Evolutionary conservation across 2,797 vertebrate genomes (phyloP).

Genomic region (Hipposideros larvatus): DNA sequence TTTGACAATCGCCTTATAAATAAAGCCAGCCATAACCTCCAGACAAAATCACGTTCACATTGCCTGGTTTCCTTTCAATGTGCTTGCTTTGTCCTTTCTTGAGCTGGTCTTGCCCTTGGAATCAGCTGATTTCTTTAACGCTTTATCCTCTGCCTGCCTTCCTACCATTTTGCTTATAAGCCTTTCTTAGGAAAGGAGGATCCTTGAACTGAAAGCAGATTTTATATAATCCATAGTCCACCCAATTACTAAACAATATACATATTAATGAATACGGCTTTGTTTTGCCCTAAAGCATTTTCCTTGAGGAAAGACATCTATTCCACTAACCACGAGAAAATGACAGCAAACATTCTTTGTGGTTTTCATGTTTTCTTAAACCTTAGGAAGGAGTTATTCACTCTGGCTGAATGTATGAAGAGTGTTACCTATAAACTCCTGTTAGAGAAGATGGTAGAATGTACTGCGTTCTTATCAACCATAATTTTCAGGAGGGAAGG

Average conservation of each 20-base stretch:
- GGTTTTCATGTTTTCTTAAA: slow-evolving; percentile 78
- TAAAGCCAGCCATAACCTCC: slow-evolving; percentile 62
- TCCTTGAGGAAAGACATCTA: slow-evolving; percentile 69
- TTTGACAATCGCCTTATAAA: slow-evolving; percentile 66
- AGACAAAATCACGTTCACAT: slow-evolving; percentile 50
- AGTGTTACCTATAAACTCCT: background rate
- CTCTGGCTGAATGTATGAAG: background rate
- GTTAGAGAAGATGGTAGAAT: background rate
- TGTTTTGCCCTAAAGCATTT: slow-evolving; percentile 69
- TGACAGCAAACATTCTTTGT: slow-evolving; percentile 75
- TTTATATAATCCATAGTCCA: slow-evolving; percentile 60
- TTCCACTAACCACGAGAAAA: slow-evolving; percentile 63
- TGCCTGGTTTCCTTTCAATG: background rate
- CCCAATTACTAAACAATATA: slow-evolving; percentile 60
- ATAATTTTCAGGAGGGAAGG: fast-evolving
- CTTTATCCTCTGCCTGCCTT: slow-evolving; percentile 5
- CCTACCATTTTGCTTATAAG: background rate
- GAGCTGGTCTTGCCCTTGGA: background rate
- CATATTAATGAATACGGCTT: slow-evolving; percentile 70
- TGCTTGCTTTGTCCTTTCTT: background rate
- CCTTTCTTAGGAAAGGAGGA: slow-evolving; percentile 24
- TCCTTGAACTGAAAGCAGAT: slow-evolving; percentile 47
- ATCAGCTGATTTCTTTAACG: background rate
- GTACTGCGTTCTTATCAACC: background rate
- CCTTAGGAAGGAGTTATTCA: background rate